phyloP scores from a whole-genome alignment of 1,140 invertebrate genomes.

The Diachasma alloeum region DNA sequence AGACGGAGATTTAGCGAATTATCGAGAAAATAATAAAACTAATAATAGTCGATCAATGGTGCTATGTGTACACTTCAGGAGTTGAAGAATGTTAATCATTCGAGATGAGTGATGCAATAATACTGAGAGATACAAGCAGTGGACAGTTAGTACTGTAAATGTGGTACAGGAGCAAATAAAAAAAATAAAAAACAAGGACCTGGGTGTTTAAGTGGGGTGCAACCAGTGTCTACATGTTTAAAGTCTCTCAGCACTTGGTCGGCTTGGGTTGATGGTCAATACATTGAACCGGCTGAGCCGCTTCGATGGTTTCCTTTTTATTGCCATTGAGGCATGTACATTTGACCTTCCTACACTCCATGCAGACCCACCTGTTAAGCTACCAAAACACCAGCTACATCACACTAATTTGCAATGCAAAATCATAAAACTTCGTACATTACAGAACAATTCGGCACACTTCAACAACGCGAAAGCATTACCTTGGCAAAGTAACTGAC shows the following conservation, averaged over 20 bases:
- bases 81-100: neutral
- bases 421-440: neutral
- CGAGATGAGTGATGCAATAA: neutral
- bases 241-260: slow-evolving; percentile 49
- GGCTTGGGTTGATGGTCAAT: slow-evolving; percentile 55
- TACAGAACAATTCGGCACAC: neutral
- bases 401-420: slow-evolving; percentile 35
- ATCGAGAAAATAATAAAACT: neutral
- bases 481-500: no score
- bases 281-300: slow-evolving; percentile 45
- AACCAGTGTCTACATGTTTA: slow-evolving; percentile 44
- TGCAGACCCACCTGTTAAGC: slow-evolving; percentile 68
- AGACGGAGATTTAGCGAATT: slow-evolving; percentile 12
- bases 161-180: slow-evolving; percentile 30
- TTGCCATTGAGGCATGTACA: slow-evolving; percentile 61
- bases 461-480: no score
- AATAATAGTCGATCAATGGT: neutral
- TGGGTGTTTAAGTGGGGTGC: slow-evolving; percentile 41
- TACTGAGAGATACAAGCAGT: slow-evolving; percentile 2
- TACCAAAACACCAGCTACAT: slow-evolving; percentile 61
- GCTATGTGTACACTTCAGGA: slow-evolving; percentile 17
- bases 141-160: neutral
- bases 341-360: slow-evolving; percentile 65
- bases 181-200: slow-evolving; percentile 57
- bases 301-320: slow-evolving; percentile 45